Evolutionary conservation across 1,140 invertebrate genomes (phyloP).

Genomic region (Capitella teleta): DNA sequence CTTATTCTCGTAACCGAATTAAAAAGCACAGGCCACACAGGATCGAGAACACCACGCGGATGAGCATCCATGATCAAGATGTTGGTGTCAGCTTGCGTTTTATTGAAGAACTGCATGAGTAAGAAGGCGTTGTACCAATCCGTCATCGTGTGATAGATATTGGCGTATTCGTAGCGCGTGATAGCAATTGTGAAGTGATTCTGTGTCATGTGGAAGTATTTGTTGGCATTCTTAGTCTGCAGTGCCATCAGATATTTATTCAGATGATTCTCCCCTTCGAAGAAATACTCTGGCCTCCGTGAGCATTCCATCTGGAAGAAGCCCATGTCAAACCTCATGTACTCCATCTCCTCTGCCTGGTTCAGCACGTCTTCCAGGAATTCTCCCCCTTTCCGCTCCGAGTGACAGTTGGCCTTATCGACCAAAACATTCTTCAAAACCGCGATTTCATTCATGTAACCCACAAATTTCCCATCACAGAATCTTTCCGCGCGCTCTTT

Average conservation of each 20-base stretch:
- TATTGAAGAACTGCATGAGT: conserved; percentile 23
- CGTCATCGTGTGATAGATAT: conserved; percentile 38
- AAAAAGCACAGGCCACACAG: conserved; percentile 26
- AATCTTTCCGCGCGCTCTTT: not conserved
- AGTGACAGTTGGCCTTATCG: not conserved
- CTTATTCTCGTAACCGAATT: conserved; percentile 8
- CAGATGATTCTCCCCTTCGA: conserved; percentile 17
- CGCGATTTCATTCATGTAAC: conserved; percentile 9
- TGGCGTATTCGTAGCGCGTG: conserved; percentile 33
- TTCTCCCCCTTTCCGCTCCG: conserved; percentile 22
- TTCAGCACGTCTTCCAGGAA: conserved; percentile 21
- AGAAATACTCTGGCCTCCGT: conserved; percentile 3
- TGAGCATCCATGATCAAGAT: conserved; percentile 30
- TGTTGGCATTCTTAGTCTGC: not conserved
- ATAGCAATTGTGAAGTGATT: conserved; percentile 11
- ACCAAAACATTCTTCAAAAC: conserved; percentile 8
- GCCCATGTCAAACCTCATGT: conserved; percentile 16
- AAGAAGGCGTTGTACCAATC: conserved; percentile 34
- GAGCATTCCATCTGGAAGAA: conserved; percentile 21
- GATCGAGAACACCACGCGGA: conserved; percentile 25
- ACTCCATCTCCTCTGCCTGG: conserved; percentile 23
- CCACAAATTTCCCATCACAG: conserved; percentile 8
- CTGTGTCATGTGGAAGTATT: not conserved
- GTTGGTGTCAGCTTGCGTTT: conserved; percentile 16
- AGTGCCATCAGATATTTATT: conserved; percentile 14